Base-by-base conservation (phyloP, 2,797 vertebrate genomes). In the Jordanella pulchra region DNA sequence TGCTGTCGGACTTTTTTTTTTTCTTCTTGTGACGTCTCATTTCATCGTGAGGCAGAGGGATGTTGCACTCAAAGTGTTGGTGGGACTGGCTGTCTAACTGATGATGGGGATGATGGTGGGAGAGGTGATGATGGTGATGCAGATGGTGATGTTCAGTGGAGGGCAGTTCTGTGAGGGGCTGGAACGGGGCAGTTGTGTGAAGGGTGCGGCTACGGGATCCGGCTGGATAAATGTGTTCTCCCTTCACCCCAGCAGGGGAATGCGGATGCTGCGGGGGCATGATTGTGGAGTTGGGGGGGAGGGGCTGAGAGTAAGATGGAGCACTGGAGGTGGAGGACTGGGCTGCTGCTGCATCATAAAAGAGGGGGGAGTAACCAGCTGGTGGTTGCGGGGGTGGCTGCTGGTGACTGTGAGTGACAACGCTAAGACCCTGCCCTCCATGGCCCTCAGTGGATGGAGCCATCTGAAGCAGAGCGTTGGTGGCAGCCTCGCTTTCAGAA, bases 401-500 rank as follows among this genome's bases (percentile, higher is more conserved):
- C 71, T 93, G 94, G 72, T 94, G 94, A 86, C 92, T 92, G 61
- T 95, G 94, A 82, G 94, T 92, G 79, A 94, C 90, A 6, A 93
- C 92, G 53, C 86, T 82, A 53, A 94, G 92, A 82, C 91, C 82
- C 79, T 91, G 94, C 74, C 92, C 93, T 71, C 87, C 92, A 1
- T 95, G 94, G 75, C 79, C 65, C 76, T 93, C 94, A 67, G 84
- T 68, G 32, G 93, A 66, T 55, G 95, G 95, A 23, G 93, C 91
- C 87, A 95, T 94, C 80, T 95, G 95, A 13, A 95, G 91, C 79
- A 95, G 89, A 66, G 94, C 93, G 80, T 95, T 95, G 75, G 95
- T 95, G 79, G 95, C 95, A 50, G 95, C 95, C 85, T 95, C 95
- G 0, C 93, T 95, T 83, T 95, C 95, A 6, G 94, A 92, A 32